Conservation (phyloP, 2,113 vertebrate species). For the Oreochromis niloticus region DNA sequence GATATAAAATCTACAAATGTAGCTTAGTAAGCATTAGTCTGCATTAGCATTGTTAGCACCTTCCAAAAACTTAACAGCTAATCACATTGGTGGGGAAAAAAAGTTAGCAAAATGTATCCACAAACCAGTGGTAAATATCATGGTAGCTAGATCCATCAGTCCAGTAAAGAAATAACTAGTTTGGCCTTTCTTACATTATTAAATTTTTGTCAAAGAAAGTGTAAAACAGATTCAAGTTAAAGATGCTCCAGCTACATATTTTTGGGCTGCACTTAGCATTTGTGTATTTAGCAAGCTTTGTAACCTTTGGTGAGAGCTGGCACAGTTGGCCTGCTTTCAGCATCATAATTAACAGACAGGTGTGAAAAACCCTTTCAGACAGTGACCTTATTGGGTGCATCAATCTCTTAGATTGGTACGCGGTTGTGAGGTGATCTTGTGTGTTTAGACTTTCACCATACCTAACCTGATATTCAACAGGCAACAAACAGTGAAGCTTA, state of each 20-base stretch:
- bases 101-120: not conserved
- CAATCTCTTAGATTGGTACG: not conserved
- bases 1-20: not conserved
- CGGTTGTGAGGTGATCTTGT: not conserved
- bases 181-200: not conserved
- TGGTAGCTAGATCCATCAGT: not conserved
- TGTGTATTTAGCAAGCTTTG: not conserved
- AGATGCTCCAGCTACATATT: not conserved
- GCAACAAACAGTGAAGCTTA: not conserved
- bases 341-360: not conserved
- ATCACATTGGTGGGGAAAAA: not conserved
- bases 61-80: not conserved
- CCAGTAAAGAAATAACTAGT: not conserved
- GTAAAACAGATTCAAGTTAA: not conserved
- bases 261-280: not conserved
- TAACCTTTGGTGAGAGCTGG: not conserved
- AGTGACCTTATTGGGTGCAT: not conserved
- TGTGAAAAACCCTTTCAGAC: not conserved
- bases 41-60: not conserved
- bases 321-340: not conserved
- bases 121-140: fast-evolving
- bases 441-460: not conserved
- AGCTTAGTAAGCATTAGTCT: not conserved
- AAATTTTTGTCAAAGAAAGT: not conserved
- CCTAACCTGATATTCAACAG: not conserved